Evolutionary conservation across 2,113 vertebrate species (phyloP).

Genomic region (Amphiprion ocellaris): DNA sequence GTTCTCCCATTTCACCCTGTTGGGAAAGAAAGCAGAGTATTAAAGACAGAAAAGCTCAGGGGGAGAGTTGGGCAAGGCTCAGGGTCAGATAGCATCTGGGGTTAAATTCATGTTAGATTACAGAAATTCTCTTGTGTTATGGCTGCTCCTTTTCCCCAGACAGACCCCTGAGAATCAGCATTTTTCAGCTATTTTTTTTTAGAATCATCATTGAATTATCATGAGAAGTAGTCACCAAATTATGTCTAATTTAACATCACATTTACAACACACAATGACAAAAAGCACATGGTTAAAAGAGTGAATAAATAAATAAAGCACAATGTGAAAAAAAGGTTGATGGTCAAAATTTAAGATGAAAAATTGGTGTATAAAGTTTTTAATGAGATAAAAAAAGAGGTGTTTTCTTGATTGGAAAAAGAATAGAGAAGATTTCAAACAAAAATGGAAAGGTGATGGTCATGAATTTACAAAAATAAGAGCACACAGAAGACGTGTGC

Average conservation of each 20-base stretch:
- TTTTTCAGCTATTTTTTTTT: constrained; percentile 2
- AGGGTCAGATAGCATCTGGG: constrained; percentile 76
- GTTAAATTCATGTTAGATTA: constrained; percentile 74
- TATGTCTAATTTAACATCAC: neutral
- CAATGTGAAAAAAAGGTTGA: neutral
- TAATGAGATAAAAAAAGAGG: neutral
- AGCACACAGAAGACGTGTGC: constrained; percentile 53
- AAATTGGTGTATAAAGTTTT: neutral
- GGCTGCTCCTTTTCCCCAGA: constrained; percentile 42
- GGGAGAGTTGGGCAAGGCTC: neutral
- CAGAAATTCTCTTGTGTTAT: constrained; percentile 53
- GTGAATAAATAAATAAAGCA: neutral
- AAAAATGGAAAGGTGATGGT: neutral
- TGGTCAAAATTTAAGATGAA: constrained; percentile 1
- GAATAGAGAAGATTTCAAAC: neutral
- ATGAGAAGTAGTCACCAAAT: neutral
- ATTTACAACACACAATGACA: neutral
- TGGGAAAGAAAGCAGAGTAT: constrained; percentile 79
- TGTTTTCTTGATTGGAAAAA: neutral
- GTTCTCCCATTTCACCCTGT: constrained; percentile 95
- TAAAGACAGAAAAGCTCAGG: constrained; percentile 51
- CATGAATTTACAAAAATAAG: constrained; percentile 38
- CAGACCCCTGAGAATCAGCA: constrained; percentile 14
- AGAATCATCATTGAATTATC: neutral
- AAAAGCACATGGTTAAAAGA: neutral